Percentiles rank a stretch among this genome's conserved stretches.
Evolutionary conservation across 2,797 vertebrate genomes (phyloP).

Genomic region (Diceros bicornis): DNA sequence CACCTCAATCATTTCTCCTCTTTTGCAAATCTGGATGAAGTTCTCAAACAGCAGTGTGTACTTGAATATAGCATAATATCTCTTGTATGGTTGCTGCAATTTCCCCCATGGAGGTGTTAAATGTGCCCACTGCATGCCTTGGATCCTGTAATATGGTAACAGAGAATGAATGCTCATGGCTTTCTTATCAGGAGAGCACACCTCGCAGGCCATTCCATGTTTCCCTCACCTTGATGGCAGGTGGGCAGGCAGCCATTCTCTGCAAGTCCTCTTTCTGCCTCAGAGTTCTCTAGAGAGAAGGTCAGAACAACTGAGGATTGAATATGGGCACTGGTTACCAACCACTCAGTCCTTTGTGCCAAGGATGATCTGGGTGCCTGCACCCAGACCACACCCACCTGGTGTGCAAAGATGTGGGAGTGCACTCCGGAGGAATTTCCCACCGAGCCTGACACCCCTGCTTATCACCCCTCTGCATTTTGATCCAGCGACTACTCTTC

Average conservation of each 20-base stretch:
- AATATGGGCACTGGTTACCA: not conserved
- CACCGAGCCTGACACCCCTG: accelerated
- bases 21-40: not conserved
- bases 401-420: accelerated
- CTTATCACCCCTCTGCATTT: not conserved
- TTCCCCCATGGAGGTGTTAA: not conserved
- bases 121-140: too few relatives aligned
- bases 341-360: not conserved
- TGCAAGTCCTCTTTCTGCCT: not conserved
- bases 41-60: not conserved
- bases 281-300: not conserved
- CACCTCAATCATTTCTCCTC: not conserved
- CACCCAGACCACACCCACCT: not conserved
- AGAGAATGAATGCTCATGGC: not conserved
- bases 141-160: not conserved
- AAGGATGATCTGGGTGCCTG: not conserved
- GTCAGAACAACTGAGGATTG: accelerated
- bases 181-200: not conserved
- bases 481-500: not conserved
- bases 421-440: not conserved
- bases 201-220: too few relatives aligned
- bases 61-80: not conserved
- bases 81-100: not conserved
- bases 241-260: too few relatives aligned
- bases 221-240: not conserved